Evolutionary conservation across 2,888 invertebrate genomes (phyloP).

Genomic region (Harpalus rubripes): DNA sequence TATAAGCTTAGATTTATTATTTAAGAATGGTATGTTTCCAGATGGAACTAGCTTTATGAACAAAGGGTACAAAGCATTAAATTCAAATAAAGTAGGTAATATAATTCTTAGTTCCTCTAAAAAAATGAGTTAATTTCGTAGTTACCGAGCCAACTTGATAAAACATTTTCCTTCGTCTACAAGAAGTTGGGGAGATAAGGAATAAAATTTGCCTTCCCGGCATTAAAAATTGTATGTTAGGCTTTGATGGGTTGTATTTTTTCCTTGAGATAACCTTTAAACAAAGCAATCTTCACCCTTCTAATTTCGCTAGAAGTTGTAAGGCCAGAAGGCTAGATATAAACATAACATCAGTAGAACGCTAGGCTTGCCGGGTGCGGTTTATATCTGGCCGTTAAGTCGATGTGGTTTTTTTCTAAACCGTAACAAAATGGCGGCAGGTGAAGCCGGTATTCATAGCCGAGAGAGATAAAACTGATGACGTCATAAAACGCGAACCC

Average conservation of each 20-base stretch:
- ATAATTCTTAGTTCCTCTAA: too few relatives aligned
- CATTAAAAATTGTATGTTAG: constrained; percentile 24
- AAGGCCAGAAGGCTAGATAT: not conserved
- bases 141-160: not conserved
- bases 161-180: not conserved
- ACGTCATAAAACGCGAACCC: constrained; percentile 33
- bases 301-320: not conserved
- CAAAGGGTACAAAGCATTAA: too few relatives aligned
- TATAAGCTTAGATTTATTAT: too few relatives aligned
- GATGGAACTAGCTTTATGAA: too few relatives aligned
- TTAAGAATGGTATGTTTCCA: too few relatives aligned
- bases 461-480: constrained; percentile 31
- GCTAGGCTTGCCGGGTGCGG: constrained; percentile 23
- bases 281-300: constrained; percentile 40
- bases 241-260: not conserved
- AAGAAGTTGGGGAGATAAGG: not conserved
- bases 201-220: not conserved
- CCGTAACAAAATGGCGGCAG: constrained; percentile 44
- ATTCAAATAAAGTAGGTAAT: too few relatives aligned
- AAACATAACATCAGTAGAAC: constrained; percentile 3
- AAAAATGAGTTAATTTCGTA: too few relatives aligned
- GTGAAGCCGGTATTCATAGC: constrained; percentile 37
- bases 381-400: constrained; percentile 44
- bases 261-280: constrained; percentile 7
- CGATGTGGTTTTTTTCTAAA: constrained; percentile 44